A percentile compares a stretch with the other conserved stretches of the same genome.
These are phyloP conservation scores for Merluccius polli DNA, from an alignment of 2,797 vertebrate species.

Conservation along the genomic window DNA sequence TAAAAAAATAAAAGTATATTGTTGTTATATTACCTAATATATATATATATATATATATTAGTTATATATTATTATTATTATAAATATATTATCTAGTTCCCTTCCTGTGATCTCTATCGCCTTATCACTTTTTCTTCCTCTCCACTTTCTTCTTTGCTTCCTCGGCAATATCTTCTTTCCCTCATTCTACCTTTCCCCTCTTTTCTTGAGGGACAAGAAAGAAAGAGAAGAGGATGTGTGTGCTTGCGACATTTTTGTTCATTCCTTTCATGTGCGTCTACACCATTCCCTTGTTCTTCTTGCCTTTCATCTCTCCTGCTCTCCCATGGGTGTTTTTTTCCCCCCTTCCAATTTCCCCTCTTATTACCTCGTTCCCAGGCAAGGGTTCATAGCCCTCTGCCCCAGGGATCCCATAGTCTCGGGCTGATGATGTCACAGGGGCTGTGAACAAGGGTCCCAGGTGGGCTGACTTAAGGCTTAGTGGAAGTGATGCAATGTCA, in stretches of 20 bases:
- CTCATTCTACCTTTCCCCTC: neutral
- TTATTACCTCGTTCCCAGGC: constrained; percentile 23
- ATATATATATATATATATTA: too few relatives aligned
- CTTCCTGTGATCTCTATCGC: neutral
- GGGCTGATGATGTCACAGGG: constrained; percentile 9
- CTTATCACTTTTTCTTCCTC: neutral
- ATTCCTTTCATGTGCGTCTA: neutral
- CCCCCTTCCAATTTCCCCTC: constrained; percentile 6
- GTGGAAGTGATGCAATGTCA: neutral
- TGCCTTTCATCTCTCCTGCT: constrained; percentile 39
- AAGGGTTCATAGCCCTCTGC: neutral
- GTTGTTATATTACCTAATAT: too few relatives aligned
- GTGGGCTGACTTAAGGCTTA: neutral
- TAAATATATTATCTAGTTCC: too few relatives aligned
- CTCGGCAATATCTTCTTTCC: neutral
- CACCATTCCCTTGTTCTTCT: constrained; percentile 2
- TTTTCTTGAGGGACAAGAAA: neutral
- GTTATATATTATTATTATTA: too few relatives aligned
- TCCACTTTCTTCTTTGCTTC: neutral
- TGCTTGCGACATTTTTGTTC: neutral
- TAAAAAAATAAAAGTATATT: too few relatives aligned
- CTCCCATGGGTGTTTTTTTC: neutral
- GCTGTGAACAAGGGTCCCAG: constrained; percentile 7
- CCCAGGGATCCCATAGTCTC: neutral
- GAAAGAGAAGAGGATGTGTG: neutral